Evolutionary conservation across 2,797 vertebrate species (phyloP), one percentile per base, ranked within the genome.

Genomic region (Bradypodion pumilum): DNA sequence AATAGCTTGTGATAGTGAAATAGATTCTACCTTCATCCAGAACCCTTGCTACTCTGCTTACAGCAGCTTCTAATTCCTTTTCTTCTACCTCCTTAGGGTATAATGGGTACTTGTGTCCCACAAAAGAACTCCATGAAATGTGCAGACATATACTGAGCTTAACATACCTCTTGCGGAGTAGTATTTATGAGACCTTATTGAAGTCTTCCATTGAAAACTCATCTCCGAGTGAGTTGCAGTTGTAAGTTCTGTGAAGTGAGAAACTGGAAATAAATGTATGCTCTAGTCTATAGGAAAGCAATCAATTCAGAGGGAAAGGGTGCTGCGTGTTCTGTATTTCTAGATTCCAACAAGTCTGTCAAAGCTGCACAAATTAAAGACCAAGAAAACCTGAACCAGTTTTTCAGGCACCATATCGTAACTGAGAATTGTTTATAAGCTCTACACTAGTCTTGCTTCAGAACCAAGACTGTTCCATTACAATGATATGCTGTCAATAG

Each of bases 91-190:
- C 9, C 19, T 60, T 88, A 99, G 98, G 96, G 42, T 95, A 99
- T 87, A 99, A 99, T 1, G 96, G 97, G 86, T 96, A 97, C 1
- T 90, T 94, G 66, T 78, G 97, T 79, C 96, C 96, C 1, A 90
- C 95, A 42, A 93, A 95, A 27, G 89, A 88, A 0, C 89, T 98
- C 5, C 93, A 97, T 42, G 89, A 91, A 46, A 87, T 97, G 85
- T 97, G 98, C 87, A 80, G 91, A 77, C 94, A 95, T 12, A 94
- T 99, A 1, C 96, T 99, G 2, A 97, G 96, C 94, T 96, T 98
- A 76, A 92, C 97, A 89, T 98, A 96, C 87, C 96, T 99, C 9
- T 92, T 96, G 82, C 96, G 95, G 78, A 91, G 94, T 0, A 76
- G 92, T 59, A 95, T 99, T 90, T 99, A 97, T 29, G 87, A 96